A percentile compares a stretch with the other conserved stretches of the same genome.
Conservation (phyloP, 2,797 vertebrate genomes). For the Crotalus adamanteus region DNA sequence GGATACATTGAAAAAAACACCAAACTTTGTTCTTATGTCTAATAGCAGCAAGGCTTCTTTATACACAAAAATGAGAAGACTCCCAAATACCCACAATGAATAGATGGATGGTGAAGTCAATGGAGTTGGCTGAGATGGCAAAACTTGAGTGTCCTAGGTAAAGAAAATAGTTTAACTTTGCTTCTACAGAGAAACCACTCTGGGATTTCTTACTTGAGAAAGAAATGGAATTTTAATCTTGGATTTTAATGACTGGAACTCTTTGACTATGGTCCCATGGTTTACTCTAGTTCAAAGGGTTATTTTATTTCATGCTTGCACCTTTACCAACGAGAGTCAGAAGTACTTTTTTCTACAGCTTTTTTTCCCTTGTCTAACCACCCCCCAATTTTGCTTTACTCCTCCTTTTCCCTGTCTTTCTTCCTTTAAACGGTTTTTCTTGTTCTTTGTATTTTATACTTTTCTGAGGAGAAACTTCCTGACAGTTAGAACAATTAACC, state of each 20-base stretch:
- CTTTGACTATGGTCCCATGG: background rate
- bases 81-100: background rate
- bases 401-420: background rate
- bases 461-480: too few species aligned
- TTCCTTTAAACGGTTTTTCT: background rate
- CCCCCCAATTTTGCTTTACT: background rate
- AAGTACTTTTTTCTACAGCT: background rate
- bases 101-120: background rate
- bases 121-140: background rate
- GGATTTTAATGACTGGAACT: too few species aligned
- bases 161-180: background rate
- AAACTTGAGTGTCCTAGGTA: background rate
- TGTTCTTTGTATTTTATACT: background rate
- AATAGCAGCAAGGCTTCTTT: background rate
- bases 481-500: too few species aligned
- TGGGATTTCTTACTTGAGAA: background rate
- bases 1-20: background rate
- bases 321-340: background rate
- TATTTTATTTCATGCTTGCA: background rate
- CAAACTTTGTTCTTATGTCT: background rate
- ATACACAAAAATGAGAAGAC: background rate
- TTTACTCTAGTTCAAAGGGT: background rate
- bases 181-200: background rate
- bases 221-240: background rate
- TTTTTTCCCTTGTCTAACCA: background rate